Evolutionary conservation across 1,140 invertebrate species (phyloP).

Genomic region (Nymphalis io): DNA sequence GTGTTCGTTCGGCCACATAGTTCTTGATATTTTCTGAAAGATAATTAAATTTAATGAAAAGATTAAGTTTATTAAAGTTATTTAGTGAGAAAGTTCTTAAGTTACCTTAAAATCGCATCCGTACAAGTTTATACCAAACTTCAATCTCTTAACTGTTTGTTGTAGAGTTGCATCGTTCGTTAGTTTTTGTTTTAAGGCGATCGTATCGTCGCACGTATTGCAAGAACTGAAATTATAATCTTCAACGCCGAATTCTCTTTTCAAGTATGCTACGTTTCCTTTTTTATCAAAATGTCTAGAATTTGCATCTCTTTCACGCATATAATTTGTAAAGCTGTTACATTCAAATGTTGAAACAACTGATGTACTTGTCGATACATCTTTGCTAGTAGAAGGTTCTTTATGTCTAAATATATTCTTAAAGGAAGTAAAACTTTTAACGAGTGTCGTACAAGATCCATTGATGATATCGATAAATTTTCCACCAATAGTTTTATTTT

Average conservation of each 20-base stretch:
- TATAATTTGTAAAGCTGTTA: slow-evolving; percentile 65
- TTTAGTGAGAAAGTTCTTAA: neutral
- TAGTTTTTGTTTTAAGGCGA: slow-evolving; percentile 55
- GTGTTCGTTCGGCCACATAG: slow-evolving; percentile 58
- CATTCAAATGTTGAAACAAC: slow-evolving; percentile 11
- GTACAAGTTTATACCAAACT: slow-evolving; percentile 72
- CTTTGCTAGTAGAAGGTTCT: neutral
- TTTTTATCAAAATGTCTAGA: neutral
- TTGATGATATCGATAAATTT: slow-evolving; percentile 62
- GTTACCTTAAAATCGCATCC: slow-evolving; percentile 76
- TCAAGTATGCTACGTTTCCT: neutral
- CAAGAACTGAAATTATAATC: slow-evolving; percentile 40
- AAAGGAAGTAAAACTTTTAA: slow-evolving; percentile 48
- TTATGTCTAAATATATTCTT: slow-evolving; percentile 54
- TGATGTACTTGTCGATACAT: slow-evolving; percentile 16
- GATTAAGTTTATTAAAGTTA: neutral
- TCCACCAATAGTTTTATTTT: slow-evolving; percentile 46
- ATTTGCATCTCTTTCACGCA: slow-evolving; percentile 54
- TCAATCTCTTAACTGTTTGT: slow-evolving; percentile 65
- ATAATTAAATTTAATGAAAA: slow-evolving; percentile 4
- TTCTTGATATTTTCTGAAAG: slow-evolving; percentile 70
- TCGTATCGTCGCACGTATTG: slow-evolving; percentile 61
- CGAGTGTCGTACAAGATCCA: slow-evolving; percentile 58
- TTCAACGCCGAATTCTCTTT: slow-evolving; percentile 1
- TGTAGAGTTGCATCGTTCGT: slow-evolving; percentile 48